Conservation (phyloP, 2,888 invertebrate genomes). For the Leptogaster cylindrica region DNA sequence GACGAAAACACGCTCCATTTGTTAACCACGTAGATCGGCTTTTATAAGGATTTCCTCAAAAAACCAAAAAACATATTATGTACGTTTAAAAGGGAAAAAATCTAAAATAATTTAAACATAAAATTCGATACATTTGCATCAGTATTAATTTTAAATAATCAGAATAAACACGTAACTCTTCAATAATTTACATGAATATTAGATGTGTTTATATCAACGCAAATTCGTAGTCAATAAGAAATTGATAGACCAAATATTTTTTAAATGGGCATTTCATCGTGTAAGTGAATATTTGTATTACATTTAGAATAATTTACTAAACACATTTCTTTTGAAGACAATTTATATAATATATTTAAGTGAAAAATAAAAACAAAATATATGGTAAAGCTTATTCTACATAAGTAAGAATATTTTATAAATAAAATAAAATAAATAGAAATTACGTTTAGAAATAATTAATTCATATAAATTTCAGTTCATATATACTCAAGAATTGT, state of each 20-base stretch:
- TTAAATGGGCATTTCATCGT: slow-evolving; percentile 14
- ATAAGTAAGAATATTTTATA: slow-evolving; percentile 35
- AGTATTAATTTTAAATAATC: too few relatives aligned
- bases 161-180: too few relatives aligned
- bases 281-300: slow-evolving; percentile 13
- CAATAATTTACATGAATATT: neutral
- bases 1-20: too few relatives aligned
- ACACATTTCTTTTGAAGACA: slow-evolving; percentile 5
- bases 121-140: too few relatives aligned
- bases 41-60: too few relatives aligned
- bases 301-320: slow-evolving; percentile 10
- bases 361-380: slow-evolving; percentile 22
- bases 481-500: too few relatives aligned
- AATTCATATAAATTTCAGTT: too few relatives aligned
- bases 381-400: slow-evolving; percentile 46
- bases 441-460: too few relatives aligned
- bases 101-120: too few relatives aligned
- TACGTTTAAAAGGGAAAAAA: too few relatives aligned
- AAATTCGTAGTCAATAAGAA: slow-evolving; percentile 6
- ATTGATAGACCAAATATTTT: slow-evolving; percentile 27
- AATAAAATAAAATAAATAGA: neutral
- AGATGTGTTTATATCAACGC: slow-evolving; percentile 7
- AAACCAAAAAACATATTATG: too few relatives aligned
- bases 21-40: too few relatives aligned
- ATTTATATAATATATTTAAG: slow-evolving; percentile 26